Evolutionary conservation across 2,888 invertebrate species (phyloP), one percentile per base, ranked within the genome.

Genomic region (Sinelater perroti): DNA sequence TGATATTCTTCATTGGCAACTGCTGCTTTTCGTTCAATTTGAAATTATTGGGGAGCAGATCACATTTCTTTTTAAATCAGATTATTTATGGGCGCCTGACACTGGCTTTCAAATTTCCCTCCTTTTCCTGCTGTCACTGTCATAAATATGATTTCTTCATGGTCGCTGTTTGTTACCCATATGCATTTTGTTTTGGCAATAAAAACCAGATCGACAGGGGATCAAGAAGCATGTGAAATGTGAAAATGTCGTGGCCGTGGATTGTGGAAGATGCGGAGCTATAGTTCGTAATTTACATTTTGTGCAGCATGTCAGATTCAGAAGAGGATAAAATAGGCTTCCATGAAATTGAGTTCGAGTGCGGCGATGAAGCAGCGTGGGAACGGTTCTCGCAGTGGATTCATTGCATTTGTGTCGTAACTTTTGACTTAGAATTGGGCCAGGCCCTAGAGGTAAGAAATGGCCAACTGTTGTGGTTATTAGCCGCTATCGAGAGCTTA

Each of bases 401-500:
- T 65, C 93, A 97, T 76, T 97, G 97, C 74, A 90, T 99, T 69
- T 97, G 97, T 79, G 91, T 99, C 60, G 97, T 99, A 44, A 98
- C 97, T 6, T 99, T 99, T 81, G 99, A 99, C 82, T 83, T 99
- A 70, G 99, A 99, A 81, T 83, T 99, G 54, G 99, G 99, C 10
- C 99, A 99, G 81, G 95, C 95, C n/a, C 87, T 97, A 80, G 97
- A 98, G 85, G 91, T 91, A 75, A 72, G 54, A 21, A 20, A 50
- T 44, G 0, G 31, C 8, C 35, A 13, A 8, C 14, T 31, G 35
- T 8, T 31, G 20, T 18, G 17, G 6, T 8, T 30, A 33, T 8
- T 16, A 14, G 8, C 10, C 24, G 53, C 44, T 45, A 40, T n/a
- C 11, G 56, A 46, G 60, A 21, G 20, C 13, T 56, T 52, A 59